Evolutionary conservation across 2,888 invertebrate species (phyloP), one percentile per base, ranked within the genome.

Genomic region (Phania funesta): DNA sequence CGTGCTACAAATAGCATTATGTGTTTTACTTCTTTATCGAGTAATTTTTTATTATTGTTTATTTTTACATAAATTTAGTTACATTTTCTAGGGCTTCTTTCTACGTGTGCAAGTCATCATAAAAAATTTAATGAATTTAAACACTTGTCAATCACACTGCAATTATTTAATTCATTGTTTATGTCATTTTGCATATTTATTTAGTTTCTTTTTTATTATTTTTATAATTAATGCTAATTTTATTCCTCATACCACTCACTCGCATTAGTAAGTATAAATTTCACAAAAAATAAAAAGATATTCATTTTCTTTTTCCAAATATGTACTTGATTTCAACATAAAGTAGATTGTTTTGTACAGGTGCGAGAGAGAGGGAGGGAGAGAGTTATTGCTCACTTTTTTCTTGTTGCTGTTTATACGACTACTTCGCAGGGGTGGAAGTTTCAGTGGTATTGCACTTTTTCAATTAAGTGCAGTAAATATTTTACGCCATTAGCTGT

Each of bases 71-170:
- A 32, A 16, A 35, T 32, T 38, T 48, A 46, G 22, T 44, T 26
- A 54, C 4, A 7, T 64, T 58, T 82, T 65, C 41, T 82, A 78
- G 65, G 78, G 78, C 60, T 78, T 82, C 67, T 18, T 52, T 52
- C 2, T 7, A 26, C 1, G 38, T n/a, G 26, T 44, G 62, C 32
- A 11, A 70, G 18, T 50, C 29, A 20, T 38, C 13, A 58, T 5
- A 41, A 35, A 44, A 52, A 68, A 65, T 24, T 67, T 64, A 70
- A 77, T 82, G 52, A 52, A 78, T 78, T 74, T 78, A 58, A 70
- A 46, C 68, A 82, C 74, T 73, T 82, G 78, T 71, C 78, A 75
- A 78, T 70, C 78, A 60, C 29, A 46, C 65, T 74, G 35, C 24
- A 58, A 74, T 78, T 65, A 70, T 78, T 78, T 70, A 41, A 52